Base-by-base conservation (phyloP, 2,888 invertebrate species). In the Ophion ellenae region DNA sequence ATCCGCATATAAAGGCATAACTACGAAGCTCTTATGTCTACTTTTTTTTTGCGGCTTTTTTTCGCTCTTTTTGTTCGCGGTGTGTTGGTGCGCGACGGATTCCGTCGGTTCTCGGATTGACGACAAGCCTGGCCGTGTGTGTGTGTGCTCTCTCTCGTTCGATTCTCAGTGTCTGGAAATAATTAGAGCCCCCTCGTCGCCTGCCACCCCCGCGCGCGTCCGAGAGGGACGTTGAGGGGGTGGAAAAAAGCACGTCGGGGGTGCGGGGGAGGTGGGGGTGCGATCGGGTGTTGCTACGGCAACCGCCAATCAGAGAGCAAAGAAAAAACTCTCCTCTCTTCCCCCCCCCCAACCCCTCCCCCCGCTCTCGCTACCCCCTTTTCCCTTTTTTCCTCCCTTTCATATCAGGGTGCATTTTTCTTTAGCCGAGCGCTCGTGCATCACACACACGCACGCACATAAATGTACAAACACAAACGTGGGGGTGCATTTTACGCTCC, bases 111-210 rank as follows among this genome's bases (percentile, higher is more conserved):
- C 28, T 53, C 75, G 66, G 59, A 17, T 40, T 53, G 32, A 32
- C 47, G 40, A 11, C 57, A 10, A n/a, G 32, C 0, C 32, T 32
- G 28, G 10, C 17, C 28, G 59, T 57, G 66, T 59, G 20, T 45
- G 90, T 89, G 85, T 81, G 70, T 83, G 83, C 74, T 73, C 53
- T 76, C 83, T 83, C 94, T 93, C 92, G 94, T 94, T 94, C 94
- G 94, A 94, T 94, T 94, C 94, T 94, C 94, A 93, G 93, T 93
- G 94, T 94, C 94, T 94, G 94, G 94, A 94, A 94, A 93, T 94
- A 94, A 94, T 94, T 94, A 94, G 93, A 94, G 93, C 91, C 91
- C 89, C 80, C 77, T 40, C 36, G 24, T 7, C 71, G 53, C n/a
- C 57, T 45, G 69, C 45, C 61, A 91, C 91, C 89, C 64, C 80